A percentile compares a stretch with the other conserved stretches of the same genome.
These are phyloP conservation scores for Dysdera silvatica DNA, from an alignment of 1,140 invertebrate species.

Conservation along the genomic window DNA sequence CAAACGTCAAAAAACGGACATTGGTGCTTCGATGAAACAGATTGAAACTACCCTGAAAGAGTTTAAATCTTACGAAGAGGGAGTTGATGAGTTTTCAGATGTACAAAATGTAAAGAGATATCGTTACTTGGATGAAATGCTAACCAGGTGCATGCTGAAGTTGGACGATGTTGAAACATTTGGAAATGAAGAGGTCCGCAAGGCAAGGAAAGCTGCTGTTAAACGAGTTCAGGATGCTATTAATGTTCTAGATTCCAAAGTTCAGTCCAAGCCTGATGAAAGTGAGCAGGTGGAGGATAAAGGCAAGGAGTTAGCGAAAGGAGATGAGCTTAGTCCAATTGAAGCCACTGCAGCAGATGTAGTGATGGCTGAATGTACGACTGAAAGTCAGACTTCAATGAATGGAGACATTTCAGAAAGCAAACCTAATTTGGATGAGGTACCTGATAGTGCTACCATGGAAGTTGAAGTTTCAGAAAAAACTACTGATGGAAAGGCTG, in stretches of 20 bases:
- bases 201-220: conserved; percentile 75
- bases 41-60: conserved; percentile 72
- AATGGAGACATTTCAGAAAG: too few relatives aligned
- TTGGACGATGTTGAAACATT: conserved; percentile 86
- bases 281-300: background rate
- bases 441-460: too few relatives aligned
- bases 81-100: conserved; percentile 62
- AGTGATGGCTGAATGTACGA: too few relatives aligned
- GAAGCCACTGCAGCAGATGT: too few relatives aligned
- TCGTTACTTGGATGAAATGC: conserved; percentile 85
- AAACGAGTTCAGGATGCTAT: conserved; percentile 78
- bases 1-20: background rate
- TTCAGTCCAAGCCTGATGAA: conserved; percentile 14
- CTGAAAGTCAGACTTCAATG: too few relatives aligned
- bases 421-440: too few relatives aligned
- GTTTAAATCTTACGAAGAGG: conserved; percentile 62
- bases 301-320: too few relatives aligned
- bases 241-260: conserved; percentile 64
- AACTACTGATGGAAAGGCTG: too few relatives aligned
- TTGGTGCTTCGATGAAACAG: conserved; percentile 50
- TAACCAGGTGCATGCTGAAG: conserved; percentile 81
- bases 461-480: too few relatives aligned
- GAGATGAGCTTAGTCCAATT: too few relatives aligned
- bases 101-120: conserved; percentile 70
- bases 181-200: conserved; percentile 75